A percentile compares a stretch with the other conserved stretches of the same genome.
Conservation (phyloP, 1,140 invertebrate genomes). For the Reticulitermes speratus region DNA sequence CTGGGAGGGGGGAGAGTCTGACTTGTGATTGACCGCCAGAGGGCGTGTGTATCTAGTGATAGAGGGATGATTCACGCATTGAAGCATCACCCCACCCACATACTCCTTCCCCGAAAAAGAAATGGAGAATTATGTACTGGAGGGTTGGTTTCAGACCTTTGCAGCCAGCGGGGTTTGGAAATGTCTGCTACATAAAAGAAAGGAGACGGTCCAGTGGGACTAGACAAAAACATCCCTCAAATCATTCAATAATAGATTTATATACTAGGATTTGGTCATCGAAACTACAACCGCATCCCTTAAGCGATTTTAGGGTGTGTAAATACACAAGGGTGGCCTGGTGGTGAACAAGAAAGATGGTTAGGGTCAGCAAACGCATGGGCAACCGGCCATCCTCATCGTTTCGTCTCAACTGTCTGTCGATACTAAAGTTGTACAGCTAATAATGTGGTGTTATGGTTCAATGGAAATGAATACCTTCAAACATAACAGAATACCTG, state of each 20-base stretch:
- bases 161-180: neutral
- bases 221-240: constrained; percentile 27
- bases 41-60: constrained; percentile 18
- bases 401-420: neutral
- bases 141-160: neutral
- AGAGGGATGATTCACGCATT: constrained; percentile 25
- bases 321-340: constrained; percentile 4
- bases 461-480: too few relatives aligned
- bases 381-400: neutral
- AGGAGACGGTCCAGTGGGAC: neutral
- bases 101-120: neutral
- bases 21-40: constrained; percentile 26
- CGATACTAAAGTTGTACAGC: neutral
- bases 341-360: neutral
- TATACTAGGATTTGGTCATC: constrained; percentile 24
- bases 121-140: constrained; percentile 4
- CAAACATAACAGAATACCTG: too few relatives aligned
- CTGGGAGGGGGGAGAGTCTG: neutral
- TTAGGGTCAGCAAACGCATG: neutral
- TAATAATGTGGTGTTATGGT: neutral
- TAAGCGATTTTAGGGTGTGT: constrained; percentile 2
- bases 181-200: neutral
- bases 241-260: constrained; percentile 29
- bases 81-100: neutral
- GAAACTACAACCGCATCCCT: constrained; percentile 20